Evolutionary conservation across 2,888 invertebrate species (phyloP).

Genomic region (Apotomis turbidana): DNA sequence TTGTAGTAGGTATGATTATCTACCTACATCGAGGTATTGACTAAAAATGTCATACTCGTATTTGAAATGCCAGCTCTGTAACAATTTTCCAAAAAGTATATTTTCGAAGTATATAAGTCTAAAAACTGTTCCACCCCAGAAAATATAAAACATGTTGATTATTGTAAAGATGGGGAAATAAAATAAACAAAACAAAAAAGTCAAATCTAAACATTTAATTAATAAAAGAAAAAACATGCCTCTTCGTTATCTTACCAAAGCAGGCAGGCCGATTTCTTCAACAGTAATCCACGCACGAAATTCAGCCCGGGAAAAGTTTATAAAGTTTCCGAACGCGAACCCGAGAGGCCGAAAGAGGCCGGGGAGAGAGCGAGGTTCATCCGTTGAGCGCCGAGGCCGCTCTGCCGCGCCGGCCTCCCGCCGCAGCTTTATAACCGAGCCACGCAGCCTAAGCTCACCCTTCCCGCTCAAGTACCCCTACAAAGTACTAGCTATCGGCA

Average conservation of each 20-base stretch:
- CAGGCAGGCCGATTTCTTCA: conserved; percentile 30
- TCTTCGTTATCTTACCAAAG: conserved; percentile 36
- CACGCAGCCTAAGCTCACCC: conserved; percentile 46
- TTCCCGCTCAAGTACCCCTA: conserved; percentile 40
- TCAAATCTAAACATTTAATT: conserved; percentile 8
- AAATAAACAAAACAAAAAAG: conserved; percentile 18
- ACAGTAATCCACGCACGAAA: conserved; percentile 40
- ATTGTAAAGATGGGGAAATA: background rate
- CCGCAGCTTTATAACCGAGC: conserved; percentile 67
- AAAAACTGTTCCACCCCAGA: too few relatives aligned
- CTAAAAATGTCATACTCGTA: too few relatives aligned
- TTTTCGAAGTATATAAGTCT: too few relatives aligned
- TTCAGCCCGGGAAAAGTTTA: conserved; percentile 35
- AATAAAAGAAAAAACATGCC: conserved; percentile 8
- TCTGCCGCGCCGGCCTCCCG: conserved; percentile 62
- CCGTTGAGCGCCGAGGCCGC: conserved; percentile 63
- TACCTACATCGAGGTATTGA: too few relatives aligned
- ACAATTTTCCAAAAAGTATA: too few relatives aligned
- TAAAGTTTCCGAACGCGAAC: conserved; percentile 47
- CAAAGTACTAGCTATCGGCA: conserved; percentile 46
- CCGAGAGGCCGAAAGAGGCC: conserved; percentile 48
- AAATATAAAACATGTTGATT: background rate
- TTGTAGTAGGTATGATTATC: too few relatives aligned
- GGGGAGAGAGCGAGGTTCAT: conserved; percentile 44
- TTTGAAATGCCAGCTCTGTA: too few relatives aligned